phyloP scores from a whole-genome alignment of 2,888 invertebrate genomes.

The Ichneumoninae sp. region DNA sequence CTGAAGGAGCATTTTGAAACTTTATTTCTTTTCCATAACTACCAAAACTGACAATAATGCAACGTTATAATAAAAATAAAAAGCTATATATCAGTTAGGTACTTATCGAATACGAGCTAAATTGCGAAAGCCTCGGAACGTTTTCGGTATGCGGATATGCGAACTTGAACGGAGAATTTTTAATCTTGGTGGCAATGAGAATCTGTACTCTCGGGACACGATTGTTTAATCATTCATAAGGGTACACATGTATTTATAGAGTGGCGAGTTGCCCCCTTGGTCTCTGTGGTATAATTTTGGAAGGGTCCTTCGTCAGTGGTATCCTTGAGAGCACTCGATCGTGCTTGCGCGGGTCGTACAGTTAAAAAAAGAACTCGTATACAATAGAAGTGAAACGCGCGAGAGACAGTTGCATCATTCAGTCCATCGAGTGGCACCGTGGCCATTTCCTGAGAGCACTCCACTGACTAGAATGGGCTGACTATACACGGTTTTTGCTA shows the following conservation, averaged over 20 bases:
- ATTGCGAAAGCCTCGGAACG: neutral
- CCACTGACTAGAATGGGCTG: conserved; percentile 19
- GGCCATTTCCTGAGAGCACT: neutral
- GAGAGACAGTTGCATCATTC: neutral
- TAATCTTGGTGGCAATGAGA: conserved; percentile 13
- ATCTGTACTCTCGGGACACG: neutral
- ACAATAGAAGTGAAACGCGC: neutral
- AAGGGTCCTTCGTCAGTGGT: neutral
- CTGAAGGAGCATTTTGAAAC: neutral
- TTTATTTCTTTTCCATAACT: neutral
- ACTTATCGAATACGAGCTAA: conserved; percentile 26
- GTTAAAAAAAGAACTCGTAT: neutral
- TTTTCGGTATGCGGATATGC: neutral
- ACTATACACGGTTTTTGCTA: conserved; percentile 47
- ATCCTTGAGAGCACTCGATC: neutral
- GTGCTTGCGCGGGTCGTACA: neutral
- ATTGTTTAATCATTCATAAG: conserved; percentile 28
- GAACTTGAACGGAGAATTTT: conserved; percentile 51
- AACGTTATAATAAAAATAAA: neutral
- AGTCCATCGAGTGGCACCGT: neutral
- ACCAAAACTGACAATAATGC: neutral
- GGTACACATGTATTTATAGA: neutral
- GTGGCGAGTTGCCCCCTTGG: neutral
- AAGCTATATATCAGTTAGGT: neutral
- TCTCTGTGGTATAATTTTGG: neutral